Conservation (phyloP, 1,140 invertebrate species). For the Penaeus vannamei region DNA sequence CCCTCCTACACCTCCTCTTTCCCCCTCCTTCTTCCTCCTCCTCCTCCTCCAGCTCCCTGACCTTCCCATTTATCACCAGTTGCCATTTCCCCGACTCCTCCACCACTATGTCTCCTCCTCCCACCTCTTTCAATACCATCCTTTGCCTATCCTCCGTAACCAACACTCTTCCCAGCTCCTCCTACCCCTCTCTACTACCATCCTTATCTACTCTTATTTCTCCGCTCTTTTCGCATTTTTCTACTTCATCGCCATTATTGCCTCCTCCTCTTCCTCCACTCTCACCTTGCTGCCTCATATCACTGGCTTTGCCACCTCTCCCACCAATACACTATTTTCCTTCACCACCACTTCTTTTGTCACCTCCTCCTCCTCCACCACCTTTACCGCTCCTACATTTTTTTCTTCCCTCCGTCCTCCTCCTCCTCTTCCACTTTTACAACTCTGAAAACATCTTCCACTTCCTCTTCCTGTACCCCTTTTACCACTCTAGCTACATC, state of each 20-base stretch:
- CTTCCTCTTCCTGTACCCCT: not conserved
- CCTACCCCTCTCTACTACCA: not conserved
- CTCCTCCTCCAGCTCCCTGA: too few species aligned
- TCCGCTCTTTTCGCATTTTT: not conserved
- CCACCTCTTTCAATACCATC: too few species aligned
- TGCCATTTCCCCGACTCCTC: too few species aligned
- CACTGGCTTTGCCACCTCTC: not conserved
- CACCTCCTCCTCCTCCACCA: not conserved
- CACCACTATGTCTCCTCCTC: too few species aligned
- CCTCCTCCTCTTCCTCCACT: not conserved
- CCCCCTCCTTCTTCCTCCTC: too few species aligned
- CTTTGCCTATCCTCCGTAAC: too few species aligned
- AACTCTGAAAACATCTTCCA: too few species aligned
- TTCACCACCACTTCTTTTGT: not conserved
- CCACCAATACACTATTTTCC: not conserved
- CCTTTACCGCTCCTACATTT: not conserved
- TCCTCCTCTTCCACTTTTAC: not conserved
- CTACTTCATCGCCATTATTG: not conserved
- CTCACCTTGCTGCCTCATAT: not conserved
- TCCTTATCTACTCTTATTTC: not conserved
- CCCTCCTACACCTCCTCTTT: too few species aligned
- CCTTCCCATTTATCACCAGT: too few species aligned
- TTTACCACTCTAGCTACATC: not conserved
- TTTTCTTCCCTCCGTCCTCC: not conserved
- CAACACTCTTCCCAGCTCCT: too few species aligned